Conservation (phyloP, 1,140 invertebrate genomes). For the Saccostrea echinata region DNA sequence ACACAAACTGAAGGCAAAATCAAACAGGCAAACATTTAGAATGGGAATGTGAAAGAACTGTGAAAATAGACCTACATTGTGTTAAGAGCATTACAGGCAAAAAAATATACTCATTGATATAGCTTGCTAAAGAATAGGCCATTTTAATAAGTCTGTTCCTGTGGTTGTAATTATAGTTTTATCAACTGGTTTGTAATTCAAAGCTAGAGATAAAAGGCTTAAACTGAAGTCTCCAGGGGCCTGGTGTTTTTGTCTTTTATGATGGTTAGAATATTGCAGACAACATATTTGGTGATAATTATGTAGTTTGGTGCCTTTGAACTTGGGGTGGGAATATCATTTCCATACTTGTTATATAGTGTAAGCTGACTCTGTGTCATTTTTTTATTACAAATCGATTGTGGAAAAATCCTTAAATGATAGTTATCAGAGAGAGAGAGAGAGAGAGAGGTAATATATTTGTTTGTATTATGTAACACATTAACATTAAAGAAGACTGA, state of each 20-base stretch:
- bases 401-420: too few species aligned
- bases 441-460: not conserved
- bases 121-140: not conserved
- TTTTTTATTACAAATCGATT: not conserved
- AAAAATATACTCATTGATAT: too few species aligned
- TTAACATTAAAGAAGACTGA: too few species aligned
- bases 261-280: not conserved
- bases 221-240: not conserved
- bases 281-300: not conserved
- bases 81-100: too few species aligned
- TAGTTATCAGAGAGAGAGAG: not conserved
- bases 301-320: not conserved
- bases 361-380: not conserved
- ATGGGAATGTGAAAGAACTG: too few species aligned
- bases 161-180: not conserved
- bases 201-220: not conserved
- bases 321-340: not conserved
- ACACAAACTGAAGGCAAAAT: too few species aligned
- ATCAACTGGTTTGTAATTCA: not conserved
- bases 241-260: conserved; percentile 4
- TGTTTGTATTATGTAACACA: too few species aligned
- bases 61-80: too few species aligned
- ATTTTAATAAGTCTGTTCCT: not conserved
- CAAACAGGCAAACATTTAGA: too few species aligned
- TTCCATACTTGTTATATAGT: not conserved